Base-by-base conservation (phyloP, 2,797 vertebrate genomes). In the Sebastes matsubarae region DNA sequence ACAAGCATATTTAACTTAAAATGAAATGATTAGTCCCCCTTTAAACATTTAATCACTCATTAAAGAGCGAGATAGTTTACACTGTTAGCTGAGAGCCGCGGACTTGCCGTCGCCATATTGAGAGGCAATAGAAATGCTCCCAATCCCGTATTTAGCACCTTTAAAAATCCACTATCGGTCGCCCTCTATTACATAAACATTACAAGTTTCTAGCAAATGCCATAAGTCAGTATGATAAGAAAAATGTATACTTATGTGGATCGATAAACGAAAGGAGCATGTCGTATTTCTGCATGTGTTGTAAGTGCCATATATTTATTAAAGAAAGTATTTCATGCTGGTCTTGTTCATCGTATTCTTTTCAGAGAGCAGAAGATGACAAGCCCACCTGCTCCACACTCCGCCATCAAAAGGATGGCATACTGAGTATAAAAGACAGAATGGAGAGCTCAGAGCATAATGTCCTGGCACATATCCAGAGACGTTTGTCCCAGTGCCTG, bases 301-400 rank as follows among this genome's bases (percentile, higher is more conserved):
- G 6, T 24, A 46, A 30, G 20, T 65, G 29, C 11, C 11, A 18
- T 54, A 29, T 14, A 18, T 71, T 25, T 60, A 4, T 24, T 25
- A 2, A 1, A 34, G 2, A 18, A 2, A 3, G 6, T 25, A 18
- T 80, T 68, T 75, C 22, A 75, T 6, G 14, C 32, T 82, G 14
- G 11, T 66, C 27, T 38, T 50, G 9, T 82, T 87, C 3, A 13
- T 54, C n/a, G 71, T 27, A 24, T 81, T 74, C 68, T 94, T 97
- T 95, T 92, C 89, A 97, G 97, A 95, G 95, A 96, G 84, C 93
- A 88, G 96, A 97, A 68, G 97, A 98, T 50, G 97, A 98, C 79
- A 96, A 96, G 84, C 96, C 97, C 58, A 98, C 97, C 32, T 98
- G 97, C 36, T 99, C 98, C 75, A 97, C 96, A 42, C 96, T 96